Conservation (phyloP, 2,113 vertebrate species). For the Tylochromis polylepis region DNA sequence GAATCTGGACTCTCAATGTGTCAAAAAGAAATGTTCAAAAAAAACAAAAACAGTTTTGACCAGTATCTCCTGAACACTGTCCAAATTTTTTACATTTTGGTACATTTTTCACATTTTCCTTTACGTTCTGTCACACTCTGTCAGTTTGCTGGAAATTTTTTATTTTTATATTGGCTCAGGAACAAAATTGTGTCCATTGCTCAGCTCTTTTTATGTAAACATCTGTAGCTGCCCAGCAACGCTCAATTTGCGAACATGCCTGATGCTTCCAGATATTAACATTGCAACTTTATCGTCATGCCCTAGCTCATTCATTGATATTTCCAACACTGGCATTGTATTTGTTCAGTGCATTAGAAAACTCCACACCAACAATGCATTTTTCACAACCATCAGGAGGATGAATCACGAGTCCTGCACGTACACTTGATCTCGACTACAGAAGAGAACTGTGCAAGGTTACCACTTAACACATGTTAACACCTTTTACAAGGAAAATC, state of each 20-base stretch:
- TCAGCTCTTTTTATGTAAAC: background rate
- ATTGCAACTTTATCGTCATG: background rate
- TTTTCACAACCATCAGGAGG: background rate
- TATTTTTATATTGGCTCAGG: background rate
- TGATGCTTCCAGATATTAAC: background rate
- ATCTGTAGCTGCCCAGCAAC: background rate
- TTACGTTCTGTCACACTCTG: background rate
- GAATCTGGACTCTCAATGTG: background rate
- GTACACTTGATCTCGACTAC: background rate
- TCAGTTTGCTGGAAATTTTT: background rate
- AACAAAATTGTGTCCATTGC: background rate
- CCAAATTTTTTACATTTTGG: too few relatives aligned
- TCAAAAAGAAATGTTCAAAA: background rate
- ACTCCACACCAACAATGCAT: background rate
- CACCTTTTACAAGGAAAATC: constrained; percentile 26
- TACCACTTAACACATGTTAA: constrained; percentile 6
- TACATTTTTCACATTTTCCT: background rate
- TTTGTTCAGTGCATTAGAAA: background rate
- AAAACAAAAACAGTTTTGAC: background rate
- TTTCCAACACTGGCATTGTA: background rate
- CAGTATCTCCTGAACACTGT: background rate
- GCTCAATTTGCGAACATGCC: background rate
- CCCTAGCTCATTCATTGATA: background rate
- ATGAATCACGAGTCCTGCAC: background rate
- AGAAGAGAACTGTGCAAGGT: background rate